Percentiles rank a stretch among this genome's conserved stretches.
Evolutionary conservation across 2,113 vertebrate species (phyloP).

Genomic region (Myrmecobius fasciatus): DNA sequence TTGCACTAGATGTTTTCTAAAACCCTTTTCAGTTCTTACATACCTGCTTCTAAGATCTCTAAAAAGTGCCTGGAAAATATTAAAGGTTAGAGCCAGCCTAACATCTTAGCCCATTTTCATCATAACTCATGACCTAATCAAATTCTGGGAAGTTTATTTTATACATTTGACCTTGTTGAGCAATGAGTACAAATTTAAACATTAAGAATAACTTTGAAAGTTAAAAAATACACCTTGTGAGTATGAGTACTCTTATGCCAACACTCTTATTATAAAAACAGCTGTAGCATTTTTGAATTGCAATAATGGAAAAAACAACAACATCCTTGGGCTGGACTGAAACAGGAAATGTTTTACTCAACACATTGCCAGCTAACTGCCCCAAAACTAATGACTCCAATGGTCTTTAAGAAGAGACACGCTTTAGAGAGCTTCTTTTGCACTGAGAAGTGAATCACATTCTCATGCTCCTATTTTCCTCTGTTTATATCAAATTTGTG

Average conservation of each 20-base stretch:
- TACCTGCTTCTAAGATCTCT: conserved; percentile 49
- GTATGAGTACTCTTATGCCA: conserved; percentile 61
- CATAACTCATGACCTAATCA: conserved; percentile 64
- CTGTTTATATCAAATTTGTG: conserved; percentile 42
- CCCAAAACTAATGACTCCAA: conserved; percentile 52
- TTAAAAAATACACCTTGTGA: conserved; percentile 60
- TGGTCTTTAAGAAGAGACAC: conserved; percentile 13
- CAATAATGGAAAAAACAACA: conserved; percentile 71
- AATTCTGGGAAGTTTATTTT: conserved; percentile 64
- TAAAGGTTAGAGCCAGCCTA: conserved; percentile 72
- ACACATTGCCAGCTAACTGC: conserved; percentile 31
- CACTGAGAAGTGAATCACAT: conserved; percentile 32
- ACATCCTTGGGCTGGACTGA: conserved; percentile 38
- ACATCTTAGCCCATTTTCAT: conserved; percentile 62
- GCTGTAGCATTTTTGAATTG: conserved; percentile 66
- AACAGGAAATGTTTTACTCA: conserved; percentile 60
- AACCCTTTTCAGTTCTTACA: conserved; percentile 15
- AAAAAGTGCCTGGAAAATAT: conserved; percentile 49
- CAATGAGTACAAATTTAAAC: conserved; percentile 25
- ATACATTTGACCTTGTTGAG: conserved; percentile 57
- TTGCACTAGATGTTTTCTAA: conserved; percentile 1
- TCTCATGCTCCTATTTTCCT: conserved; percentile 7
- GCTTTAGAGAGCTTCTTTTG: conserved; percentile 7
- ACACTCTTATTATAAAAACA: conserved; percentile 68
- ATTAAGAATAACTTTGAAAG: conserved; percentile 60